Evolutionary conservation across 64 coral and sea anemone species (phyloP), one percentile per base, ranked within the genome.

Genomic region (Dendrophyllia cribrosa): DNA sequence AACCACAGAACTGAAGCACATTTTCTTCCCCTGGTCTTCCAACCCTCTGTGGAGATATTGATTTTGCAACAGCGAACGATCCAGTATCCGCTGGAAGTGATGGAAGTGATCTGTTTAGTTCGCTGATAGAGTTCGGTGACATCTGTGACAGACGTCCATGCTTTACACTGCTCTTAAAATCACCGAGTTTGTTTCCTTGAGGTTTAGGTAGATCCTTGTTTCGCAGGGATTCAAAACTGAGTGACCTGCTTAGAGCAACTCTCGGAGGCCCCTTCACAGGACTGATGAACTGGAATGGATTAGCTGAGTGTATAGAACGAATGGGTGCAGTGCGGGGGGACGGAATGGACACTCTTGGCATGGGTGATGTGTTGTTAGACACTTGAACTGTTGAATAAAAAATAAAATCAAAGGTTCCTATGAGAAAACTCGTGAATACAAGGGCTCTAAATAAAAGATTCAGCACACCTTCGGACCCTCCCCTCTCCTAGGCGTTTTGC

Each of bases 221-320:
- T 68, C 46, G 49, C 7, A 84, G 44, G 44, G 80, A 84, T 59
- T 84, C 80, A 62, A 51, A 84, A 52, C 80, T 84, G 7, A 84
- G 80, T 3, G 80, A 84, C 2, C 80, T 60, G n/a, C 80, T 68
- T 43, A 84, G 8, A 19, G 62, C 16, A 23, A 0, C 21, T 84
- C 20, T 68, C 4, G 80, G 21, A 46, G 17, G 43, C 9, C 62
- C n/a, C 45, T 51, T 84, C 45, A 13, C 7, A 49, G 60, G 61
- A 14, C 58, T 48, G 34, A 43, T 44, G 11, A 84, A 84, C 44
- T 84, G 80, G 12, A 84, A 84, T 4, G 80, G 80, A 23, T 67
- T 84, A 6, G 78, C 5, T 9, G 80, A 84, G 20, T 84, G 80
- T 66, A 67, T 84, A 4, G 80, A 68, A 6, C 80, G 80, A 49